Conservation (phyloP, 2,113 vertebrate genomes). For the Ellobius talpinus region DNA sequence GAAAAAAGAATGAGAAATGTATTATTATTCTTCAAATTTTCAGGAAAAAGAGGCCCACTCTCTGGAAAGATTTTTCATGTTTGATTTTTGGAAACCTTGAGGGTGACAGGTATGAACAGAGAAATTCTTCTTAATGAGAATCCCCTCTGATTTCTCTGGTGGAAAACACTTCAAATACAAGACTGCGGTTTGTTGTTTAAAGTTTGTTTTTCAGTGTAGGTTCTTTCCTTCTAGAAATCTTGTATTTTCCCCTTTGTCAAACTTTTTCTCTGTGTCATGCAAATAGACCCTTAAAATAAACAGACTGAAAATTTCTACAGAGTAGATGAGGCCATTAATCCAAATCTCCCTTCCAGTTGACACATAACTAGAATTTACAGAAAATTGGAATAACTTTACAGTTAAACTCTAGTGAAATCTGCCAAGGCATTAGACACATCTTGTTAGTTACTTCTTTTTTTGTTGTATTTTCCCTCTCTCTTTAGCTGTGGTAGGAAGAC, state of each 20-base stretch:
- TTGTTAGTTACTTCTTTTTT: neutral
- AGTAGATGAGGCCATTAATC: neutral
- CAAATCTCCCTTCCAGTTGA: neutral
- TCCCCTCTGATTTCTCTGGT: neutral
- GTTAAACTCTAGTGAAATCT: constrained; percentile 28
- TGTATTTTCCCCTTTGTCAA: neutral
- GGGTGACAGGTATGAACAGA: neutral
- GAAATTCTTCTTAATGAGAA: neutral
- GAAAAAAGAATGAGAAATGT: neutral
- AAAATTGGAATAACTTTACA: neutral
- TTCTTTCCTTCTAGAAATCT: constrained; percentile 14
- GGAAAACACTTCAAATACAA: constrained; percentile 22
- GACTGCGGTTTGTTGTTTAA: neutral
- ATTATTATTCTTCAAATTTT: constrained; percentile 48
- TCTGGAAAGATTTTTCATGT: constrained; percentile 9
- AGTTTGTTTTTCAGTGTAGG: neutral
- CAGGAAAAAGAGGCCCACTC: neutral
- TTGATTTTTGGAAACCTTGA: constrained; percentile 31
- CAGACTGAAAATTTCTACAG: neutral
- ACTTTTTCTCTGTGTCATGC: neutral
- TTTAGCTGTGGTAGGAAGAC: constrained; percentile 22
- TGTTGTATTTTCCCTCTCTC: neutral
- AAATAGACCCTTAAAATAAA: constrained; percentile 28
- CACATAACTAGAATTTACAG: neutral
- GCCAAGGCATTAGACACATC: neutral